phyloP scores from a whole-genome alignment of 2,797 vertebrate genomes.

The Alectoris magna region DNA sequence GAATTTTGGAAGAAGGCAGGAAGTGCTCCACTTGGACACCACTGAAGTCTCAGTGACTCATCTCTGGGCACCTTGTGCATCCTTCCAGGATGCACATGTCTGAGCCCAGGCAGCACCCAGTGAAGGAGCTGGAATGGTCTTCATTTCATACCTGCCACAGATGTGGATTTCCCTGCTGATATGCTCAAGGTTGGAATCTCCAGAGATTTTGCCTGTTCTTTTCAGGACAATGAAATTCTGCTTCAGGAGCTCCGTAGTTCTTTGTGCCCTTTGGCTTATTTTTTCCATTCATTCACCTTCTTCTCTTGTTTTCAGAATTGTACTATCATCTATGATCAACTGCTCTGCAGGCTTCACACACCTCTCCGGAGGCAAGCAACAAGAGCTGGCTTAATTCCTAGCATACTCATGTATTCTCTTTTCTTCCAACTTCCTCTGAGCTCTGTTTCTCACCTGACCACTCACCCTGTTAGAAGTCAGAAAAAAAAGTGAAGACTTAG shows the following conservation, averaged over 20 bases:
- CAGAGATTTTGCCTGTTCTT: background rate
- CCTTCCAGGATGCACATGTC: background rate
- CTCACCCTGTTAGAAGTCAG: conserved; percentile 1
- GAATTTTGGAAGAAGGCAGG: background rate
- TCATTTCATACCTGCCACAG: background rate
- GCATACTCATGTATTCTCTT: background rate
- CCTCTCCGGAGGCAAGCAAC: background rate
- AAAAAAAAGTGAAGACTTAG: background rate
- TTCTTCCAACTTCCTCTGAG: conserved; percentile 12
- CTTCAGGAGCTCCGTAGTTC: background rate
- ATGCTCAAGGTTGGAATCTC: background rate
- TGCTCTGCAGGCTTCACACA: background rate
- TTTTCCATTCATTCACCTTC: background rate
- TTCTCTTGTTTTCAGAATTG: background rate
- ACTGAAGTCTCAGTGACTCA: background rate
- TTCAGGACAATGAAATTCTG: background rate
- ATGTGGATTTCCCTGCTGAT: background rate
- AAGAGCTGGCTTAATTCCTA: background rate
- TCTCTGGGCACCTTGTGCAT: background rate
- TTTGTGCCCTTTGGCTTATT: background rate
- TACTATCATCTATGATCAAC: background rate
- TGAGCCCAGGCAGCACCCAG: background rate
- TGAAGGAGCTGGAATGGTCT: background rate
- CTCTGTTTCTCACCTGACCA: conserved; percentile 36
- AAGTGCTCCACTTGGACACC: background rate